Evolutionary conservation across 1,140 invertebrate species (phyloP), one percentile per base, ranked within the genome.

Genomic region (Papilio aristodemus): DNA sequence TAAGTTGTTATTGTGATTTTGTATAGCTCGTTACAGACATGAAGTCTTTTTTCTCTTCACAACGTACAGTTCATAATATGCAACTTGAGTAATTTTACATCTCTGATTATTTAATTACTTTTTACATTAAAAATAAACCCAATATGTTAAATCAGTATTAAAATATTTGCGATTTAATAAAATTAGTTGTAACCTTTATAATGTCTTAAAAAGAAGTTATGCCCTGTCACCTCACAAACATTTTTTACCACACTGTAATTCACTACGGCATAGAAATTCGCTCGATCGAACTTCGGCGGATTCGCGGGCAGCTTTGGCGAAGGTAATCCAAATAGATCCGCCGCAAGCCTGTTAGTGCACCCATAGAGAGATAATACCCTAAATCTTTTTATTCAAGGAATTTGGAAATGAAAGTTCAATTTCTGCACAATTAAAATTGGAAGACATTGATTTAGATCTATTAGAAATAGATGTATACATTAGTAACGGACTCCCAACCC

Each of bases 261-360:
- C 22, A 22, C 46, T 11, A 54, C 19, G 22, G 46, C 46, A 19
- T 25, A 25, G 17, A 54, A 25, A 54, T 46, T 46, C 43, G 43
- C 46, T 54, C 46, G 46, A 54, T 54, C 46, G 46, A 22, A 54
- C 46, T 54, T 54, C 10, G 10, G 19, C 22, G 46, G 46, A 17
- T 54, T 54, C 46, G 46, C 46, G 46, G 46, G 46, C 46, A 9
- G 19, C 22, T n/a, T n/a, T n/a, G 46, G 17, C 11, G 46, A 54
- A 54, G 19, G 46, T 54, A 54, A 54, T 54, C 46, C 46, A 19
- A 19, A 54, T 54, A 54, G 46, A 54, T 54, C 17, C 46, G 46
- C 46, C 46, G 19, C 46, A 54, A 54, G 46, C 46, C 46, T 54
- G 46, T 54, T 54, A 54, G 17, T 2, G 22, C 17, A 54, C 46